Evolutionary conservation across 92 coral and sea anemone species (phyloP).

Genomic region (Parazoanthus darwini): DNA sequence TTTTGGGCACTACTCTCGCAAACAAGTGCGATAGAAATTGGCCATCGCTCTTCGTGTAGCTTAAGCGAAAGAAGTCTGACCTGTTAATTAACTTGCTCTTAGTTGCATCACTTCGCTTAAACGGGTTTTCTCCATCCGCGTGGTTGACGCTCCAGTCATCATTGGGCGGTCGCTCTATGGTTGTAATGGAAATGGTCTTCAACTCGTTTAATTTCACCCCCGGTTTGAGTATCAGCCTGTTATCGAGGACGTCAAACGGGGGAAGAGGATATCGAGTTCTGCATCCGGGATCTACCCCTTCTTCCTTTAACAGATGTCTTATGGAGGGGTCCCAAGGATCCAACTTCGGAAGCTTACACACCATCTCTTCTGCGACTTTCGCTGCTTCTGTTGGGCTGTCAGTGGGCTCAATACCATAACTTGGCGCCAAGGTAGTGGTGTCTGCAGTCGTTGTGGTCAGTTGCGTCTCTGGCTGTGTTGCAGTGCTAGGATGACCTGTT

Average conservation of each 20-base stretch:
- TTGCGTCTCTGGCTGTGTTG: constrained; percentile 2
- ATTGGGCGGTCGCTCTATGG: constrained; percentile 56
- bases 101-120: constrained; percentile 9
- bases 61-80: constrained; percentile 70
- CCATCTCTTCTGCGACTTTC: constrained; percentile 15
- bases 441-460: background rate
- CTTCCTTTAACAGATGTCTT: constrained; percentile 65
- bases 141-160: constrained; percentile 41
- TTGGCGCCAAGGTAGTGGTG: constrained; percentile 19
- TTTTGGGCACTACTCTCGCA: constrained; percentile 63
- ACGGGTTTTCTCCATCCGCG: constrained; percentile 34
- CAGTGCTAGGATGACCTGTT: background rate
- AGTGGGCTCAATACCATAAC: constrained; percentile 34
- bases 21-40: constrained; percentile 40
- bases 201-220: constrained; percentile 34
- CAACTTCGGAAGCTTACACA: constrained; percentile 76
- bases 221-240: constrained; percentile 60
- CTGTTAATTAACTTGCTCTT: constrained; percentile 42
- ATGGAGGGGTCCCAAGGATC: constrained; percentile 89
- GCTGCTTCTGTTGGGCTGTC: constrained; percentile 12
- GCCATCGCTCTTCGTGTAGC: constrained; percentile 47
- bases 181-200: constrained; percentile 49
- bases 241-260: constrained; percentile 61
- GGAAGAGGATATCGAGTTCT: constrained; percentile 59
- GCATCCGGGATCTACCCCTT: constrained; percentile 77